These are phyloP conservation scores for Anastatus disparis DNA, from an alignment of 1,140 invertebrate species.

Conservation along the genomic window DNA sequence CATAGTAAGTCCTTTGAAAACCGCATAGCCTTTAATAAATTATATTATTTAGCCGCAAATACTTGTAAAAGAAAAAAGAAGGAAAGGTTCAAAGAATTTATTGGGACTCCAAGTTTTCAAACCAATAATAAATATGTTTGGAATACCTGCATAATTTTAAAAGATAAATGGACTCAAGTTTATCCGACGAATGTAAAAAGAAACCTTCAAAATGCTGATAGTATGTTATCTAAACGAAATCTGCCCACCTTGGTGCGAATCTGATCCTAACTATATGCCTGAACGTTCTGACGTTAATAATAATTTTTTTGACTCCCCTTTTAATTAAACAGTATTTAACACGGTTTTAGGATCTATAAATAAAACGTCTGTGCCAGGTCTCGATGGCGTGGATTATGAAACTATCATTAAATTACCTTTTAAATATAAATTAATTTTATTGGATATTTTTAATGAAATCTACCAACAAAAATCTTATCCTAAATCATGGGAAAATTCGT, in stretches of 20 bases:
- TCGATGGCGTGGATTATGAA: slow-evolving; percentile 39
- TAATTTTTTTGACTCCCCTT: background rate
- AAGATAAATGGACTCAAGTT: background rate
- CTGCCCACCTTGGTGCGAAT: background rate
- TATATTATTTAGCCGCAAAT: too few relatives aligned
- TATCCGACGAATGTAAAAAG: too few relatives aligned
- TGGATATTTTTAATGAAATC: background rate
- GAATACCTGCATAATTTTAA: slow-evolving; percentile 1
- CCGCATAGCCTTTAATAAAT: too few relatives aligned
- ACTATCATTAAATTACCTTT: slow-evolving; percentile 23
- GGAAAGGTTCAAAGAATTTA: too few relatives aligned
- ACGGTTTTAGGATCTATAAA: background rate
- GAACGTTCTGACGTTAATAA: background rate
- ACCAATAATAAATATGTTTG: background rate
- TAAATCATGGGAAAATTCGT: background rate
- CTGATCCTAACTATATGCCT: background rate
- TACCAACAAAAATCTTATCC: background rate
- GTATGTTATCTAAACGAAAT: background rate
- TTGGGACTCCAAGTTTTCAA: slow-evolving; percentile 8
- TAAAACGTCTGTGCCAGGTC: slow-evolving; percentile 15
- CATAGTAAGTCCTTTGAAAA: too few relatives aligned
- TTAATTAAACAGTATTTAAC: background rate
- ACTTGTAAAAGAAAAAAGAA: too few relatives aligned
- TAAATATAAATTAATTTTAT: background rate
- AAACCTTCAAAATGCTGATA: background rate